Base-by-base conservation (phyloP, 2,113 vertebrate genomes). In the Hylia prasina region DNA sequence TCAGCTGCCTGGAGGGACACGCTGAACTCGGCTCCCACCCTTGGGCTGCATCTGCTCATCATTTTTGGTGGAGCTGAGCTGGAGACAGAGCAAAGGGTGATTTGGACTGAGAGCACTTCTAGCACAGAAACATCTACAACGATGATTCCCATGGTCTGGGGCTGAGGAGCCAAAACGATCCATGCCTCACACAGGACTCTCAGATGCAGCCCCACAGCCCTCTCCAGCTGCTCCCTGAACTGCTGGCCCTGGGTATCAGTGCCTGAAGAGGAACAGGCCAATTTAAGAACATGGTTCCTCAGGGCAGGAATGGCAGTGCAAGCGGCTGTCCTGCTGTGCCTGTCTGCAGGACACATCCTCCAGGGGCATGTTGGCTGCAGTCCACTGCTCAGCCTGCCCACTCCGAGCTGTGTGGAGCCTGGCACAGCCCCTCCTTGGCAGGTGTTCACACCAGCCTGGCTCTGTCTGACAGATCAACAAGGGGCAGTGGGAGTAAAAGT, bases 331-430 rank as follows among this genome's bases (percentile, higher is more conserved):
- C 48, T n/a, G 51, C 70, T 54, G 54, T 10, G 4, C 5, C 4
- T 10, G 16, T 25, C 50, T 7, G 33, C 54, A 35, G 39, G 56
- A 82, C 35, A 51, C 35, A 7, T 71, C 57, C 51, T 79, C 61
- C 57, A 25, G 40, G 65, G 28, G 42, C 4, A 0, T 1, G 25
- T 2, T 35, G 6, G 23, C 82, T 47, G 57, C 72, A 53, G 88
- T 28, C 56, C 2, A 1, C 35, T 5, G 45, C 75, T 70, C 60
- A 24, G 66, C 56, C 44, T 15, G 51, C 58, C 84, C 0, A 1
- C 50, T 51, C 56, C 0, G 1, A 91, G 61, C 31, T 0, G 0
- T 14, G 65, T 2, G 3, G 70, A 70, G 51, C 56, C 37, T 0
- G 0, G 15, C 10, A 8, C 40, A 6, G 64, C 77, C 57, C 28